phyloP scores from a whole-genome alignment of 1,140 invertebrate species.

The Hetaerina americana region DNA sequence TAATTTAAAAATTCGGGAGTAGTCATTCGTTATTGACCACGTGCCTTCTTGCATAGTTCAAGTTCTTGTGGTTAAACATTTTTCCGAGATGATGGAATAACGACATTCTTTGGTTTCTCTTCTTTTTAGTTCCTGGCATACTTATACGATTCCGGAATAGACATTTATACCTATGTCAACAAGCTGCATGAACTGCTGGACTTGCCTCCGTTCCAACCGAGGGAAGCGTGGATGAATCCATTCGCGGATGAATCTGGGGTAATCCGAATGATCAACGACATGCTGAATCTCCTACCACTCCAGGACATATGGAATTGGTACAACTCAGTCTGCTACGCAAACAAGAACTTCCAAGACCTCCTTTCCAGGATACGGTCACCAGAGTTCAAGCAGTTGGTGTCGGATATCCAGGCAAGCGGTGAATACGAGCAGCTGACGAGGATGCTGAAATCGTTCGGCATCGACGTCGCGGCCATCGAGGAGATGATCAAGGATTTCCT shows the following conservation, averaged over 20 bases:
- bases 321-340: background rate
- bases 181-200: slow-evolving; percentile 17
- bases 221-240: background rate
- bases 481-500: background rate
- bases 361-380: background rate
- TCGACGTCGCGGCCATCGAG: background rate
- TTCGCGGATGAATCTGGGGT: background rate
- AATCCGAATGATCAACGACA: background rate
- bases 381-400: background rate
- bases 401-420: background rate
- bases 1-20: too few species aligned
- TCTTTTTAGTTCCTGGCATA: background rate
- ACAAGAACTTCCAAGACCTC: background rate
- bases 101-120: too few species aligned
- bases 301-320: background rate
- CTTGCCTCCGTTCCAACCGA: background rate
- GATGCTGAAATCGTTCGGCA: background rate
- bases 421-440: background rate
- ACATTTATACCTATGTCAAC: slow-evolving; percentile 16
- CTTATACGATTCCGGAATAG: background rate
- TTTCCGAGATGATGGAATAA: too few species aligned
- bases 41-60: too few species aligned
- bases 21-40: too few species aligned
- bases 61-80: too few species aligned
- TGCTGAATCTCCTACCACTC: background rate